These are phyloP conservation scores for Rhorus exstirpatorius DNA, from an alignment of 2,888 invertebrate species.

Conservation along the genomic window DNA sequence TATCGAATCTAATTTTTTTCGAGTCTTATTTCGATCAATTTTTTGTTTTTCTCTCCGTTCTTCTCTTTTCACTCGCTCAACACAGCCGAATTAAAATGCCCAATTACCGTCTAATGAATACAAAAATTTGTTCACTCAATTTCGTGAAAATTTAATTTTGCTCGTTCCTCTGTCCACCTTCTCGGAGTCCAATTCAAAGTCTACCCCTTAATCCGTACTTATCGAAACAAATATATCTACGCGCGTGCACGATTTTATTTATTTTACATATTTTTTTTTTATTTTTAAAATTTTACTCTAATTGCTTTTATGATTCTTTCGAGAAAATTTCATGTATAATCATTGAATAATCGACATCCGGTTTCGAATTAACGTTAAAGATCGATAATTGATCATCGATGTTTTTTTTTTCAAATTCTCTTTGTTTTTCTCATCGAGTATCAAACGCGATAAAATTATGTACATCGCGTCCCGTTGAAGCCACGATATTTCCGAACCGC, in stretches of 20 bases:
- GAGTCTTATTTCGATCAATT: conserved; percentile 63
- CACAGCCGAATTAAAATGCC: conserved; percentile 86
- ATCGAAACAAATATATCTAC: conserved; percentile 58
- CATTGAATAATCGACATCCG: conserved; percentile 48
- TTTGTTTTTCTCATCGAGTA: conserved; percentile 36
- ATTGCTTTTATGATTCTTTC: conserved; percentile 41
- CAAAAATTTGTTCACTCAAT: conserved; percentile 73
- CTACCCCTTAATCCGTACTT: conserved; percentile 72
- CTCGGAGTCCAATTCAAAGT: conserved; percentile 58
- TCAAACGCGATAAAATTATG: conserved; percentile 44
- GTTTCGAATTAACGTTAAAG: conserved; percentile 50
- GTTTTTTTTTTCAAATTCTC: conserved; percentile 16
- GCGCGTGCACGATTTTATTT: conserved; percentile 41
- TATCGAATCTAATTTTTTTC: conserved; percentile 76
- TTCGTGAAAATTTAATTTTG: conserved; percentile 71
- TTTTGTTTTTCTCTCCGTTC: conserved; percentile 48
- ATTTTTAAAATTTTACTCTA: conserved; percentile 27
- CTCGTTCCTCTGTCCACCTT: conserved; percentile 58
- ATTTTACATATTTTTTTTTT: conserved; percentile 40
- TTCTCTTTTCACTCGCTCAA: conserved; percentile 71
- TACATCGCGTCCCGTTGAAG: conserved; percentile 48
- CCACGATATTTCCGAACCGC: conserved; percentile 58
- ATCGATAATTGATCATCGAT: conserved; percentile 45
- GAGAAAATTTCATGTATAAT: conserved; percentile 22
- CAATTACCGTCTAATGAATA: conserved; percentile 76